Base-by-base conservation (phyloP, 2,888 invertebrate species). In the Encarsia formosa region DNA sequence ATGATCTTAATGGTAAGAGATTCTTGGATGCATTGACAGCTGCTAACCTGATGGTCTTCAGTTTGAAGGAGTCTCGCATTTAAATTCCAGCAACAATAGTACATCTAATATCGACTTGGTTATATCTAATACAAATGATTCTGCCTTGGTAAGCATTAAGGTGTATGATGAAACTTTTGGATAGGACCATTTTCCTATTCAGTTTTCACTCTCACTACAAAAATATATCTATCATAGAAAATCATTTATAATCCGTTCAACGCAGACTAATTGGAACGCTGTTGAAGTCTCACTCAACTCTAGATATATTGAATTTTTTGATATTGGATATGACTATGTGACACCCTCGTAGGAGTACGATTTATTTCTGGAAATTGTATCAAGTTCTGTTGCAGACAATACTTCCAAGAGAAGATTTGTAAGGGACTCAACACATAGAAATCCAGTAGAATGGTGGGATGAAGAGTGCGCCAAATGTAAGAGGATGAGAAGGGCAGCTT, bases 121-220 rank as follows among this genome's bases (percentile, higher is more conserved):
- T 9, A 13, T 42, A 5, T 31, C 31, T n/a, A 26, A 5, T 31
- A 16, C 6, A 11, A 29, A 31, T 8, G 4, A 19, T 19, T n/a
- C 9, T 13, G 31, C 18, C n/a, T 31, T 31, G n/a, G 19, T 42
- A 31, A 19, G 31, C 31, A 20, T 19, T 4, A 19, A 18, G 13
- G 19, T 45, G 2, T n/a, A 43, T 20, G 49, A 55, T 40, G 51
- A 55, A 37, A 42, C 43, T 2, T 41, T 11, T 34, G 46, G 24
- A 5, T 39, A 38, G 19, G 47, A 47, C n/a, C 47, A 47, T 16
- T 47, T 19, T n/a, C 47, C 39, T 9, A n/a, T n/a, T 29, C 8
- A 29, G 29, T 9, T 9, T 9, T 29, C 29, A 9, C 29, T 29
- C 29, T 29, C 29, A 13, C 13, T 29, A 13, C 8, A 13, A 29